Conservation (phyloP, 2,888 invertebrate species). For the Carcina quercana region DNA sequence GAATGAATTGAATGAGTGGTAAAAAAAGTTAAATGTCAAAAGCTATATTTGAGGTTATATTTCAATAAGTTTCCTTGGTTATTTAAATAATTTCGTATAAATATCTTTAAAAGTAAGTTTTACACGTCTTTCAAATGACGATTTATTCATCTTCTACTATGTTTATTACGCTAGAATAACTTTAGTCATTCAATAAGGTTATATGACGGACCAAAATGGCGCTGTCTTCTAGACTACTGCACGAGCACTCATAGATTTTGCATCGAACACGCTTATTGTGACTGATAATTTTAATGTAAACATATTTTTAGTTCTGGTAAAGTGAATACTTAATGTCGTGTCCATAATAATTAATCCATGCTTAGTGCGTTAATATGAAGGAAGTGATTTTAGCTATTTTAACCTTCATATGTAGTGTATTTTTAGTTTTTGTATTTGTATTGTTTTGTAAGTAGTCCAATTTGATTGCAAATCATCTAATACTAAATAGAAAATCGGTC, state of each 20-base stretch:
- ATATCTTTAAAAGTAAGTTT: neutral
- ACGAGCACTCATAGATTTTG: constrained; percentile 2
- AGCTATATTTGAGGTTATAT: no score
- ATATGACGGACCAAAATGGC: constrained; percentile 19
- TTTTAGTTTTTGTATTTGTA: constrained; percentile 68
- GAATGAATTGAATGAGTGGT: no score
- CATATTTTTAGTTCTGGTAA: constrained; percentile 44
- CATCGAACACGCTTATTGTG: constrained; percentile 17
- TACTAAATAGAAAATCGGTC: constrained; percentile 18
- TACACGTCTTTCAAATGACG: no score
- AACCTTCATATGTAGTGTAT: constrained; percentile 66
- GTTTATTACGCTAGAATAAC: no score
- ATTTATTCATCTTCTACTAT: no score
- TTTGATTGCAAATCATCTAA: constrained; percentile 22
- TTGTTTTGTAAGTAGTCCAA: constrained; percentile 68
- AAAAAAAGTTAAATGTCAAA: no score
- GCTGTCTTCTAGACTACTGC: constrained; percentile 16
- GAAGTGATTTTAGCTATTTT: constrained; percentile 69
- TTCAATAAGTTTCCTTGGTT: no score
- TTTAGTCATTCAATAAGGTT: no score
- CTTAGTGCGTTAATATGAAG: constrained; percentile 56
- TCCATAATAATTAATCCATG: constrained; percentile 42
- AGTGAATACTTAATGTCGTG: constrained; percentile 51
- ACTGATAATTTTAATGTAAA: constrained; percentile 30
- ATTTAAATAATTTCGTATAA: no score